Evolutionary conservation across 2,113 vertebrate species (phyloP), one percentile per base, ranked within the genome.

Genomic region (Tychaedon coryphoeus): DNA sequence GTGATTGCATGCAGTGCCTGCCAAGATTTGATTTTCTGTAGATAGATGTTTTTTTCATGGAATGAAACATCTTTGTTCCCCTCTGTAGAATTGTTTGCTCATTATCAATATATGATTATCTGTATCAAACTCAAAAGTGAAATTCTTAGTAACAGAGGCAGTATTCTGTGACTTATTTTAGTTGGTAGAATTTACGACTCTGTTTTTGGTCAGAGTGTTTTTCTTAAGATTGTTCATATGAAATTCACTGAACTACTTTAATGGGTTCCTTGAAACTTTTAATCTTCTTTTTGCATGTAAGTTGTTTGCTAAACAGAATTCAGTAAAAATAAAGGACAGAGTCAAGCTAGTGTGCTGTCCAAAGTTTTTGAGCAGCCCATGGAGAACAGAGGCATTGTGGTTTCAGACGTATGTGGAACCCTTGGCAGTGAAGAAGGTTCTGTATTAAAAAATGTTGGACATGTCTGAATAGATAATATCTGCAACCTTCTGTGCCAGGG

Each of bases 381-480:
- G 48, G 61, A 80, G 67, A 90, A 28, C 40, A 73, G 84, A 86
- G 76, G 19, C 1, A 0, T 57, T 88, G 69, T 77, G 47, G 5
- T 94, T 91, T 4, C 22, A 71, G 92, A 70, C 1, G 0, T 83
- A 61, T 54, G 69, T 77, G 69, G 79, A 93, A 77, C 72, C 61
- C 36, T 90, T 88, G 86, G 86, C 82, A 45, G 56, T 34, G 51
- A 86, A 53, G 75, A 88, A 66, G 61, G 67, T 86, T 94, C 47
- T 83, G 82, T 77, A 64, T 83, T 93, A 80, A 88, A 94, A 94
- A 94, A 88, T 57, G 75, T 94, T 92, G 93, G 82, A 78, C 79
- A 86, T 84, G 47, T 72, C 65, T 90, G 88, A 90, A 94, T 93
- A 96, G 95, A 93, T 93, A 83, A 24, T 88, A 93, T 96, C 82